Evolutionary conservation across 2,888 invertebrate genomes (phyloP), one percentile per base, ranked within the genome.

Genomic region (Eucera pruinosa): DNA sequence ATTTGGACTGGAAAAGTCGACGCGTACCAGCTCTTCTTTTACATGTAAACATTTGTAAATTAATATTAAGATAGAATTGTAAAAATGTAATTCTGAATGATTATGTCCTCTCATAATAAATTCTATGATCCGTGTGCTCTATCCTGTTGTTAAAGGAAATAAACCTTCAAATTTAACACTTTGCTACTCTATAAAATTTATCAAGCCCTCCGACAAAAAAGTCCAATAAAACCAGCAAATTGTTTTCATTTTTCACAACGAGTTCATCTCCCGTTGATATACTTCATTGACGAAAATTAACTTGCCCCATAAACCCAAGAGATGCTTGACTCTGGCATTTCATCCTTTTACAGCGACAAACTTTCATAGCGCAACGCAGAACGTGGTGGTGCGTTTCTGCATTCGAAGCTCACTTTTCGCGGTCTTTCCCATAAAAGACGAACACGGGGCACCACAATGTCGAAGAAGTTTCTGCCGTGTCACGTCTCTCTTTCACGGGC

Each of bases 341-440:
- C 39, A 15, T 1, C 3, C 13, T 39, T 39, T 3, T 11, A 15
- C 23, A 23, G 3, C 30, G 30, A 60, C 30, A 2, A 45, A 60
- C 4, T 60, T 47, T 47, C 45, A 11, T 4, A 9, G 47, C 47
- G 47, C 13, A 25, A 25, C 25, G 25, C 11, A 36, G n/a, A n/a
- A n/a, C n/a, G n/a, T n/a, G n/a, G 13, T 25, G 30, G 33, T 13
- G 20, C 18, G 18, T 47, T 60, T 33, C 45, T 25, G 25, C 23
- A 9, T 54, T 57, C 50, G 43, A 54, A 45, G 45, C 41, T 52
- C 39, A 43, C 65, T 48, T 57, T 73, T 43, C 25, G 48, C 30
- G 20, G 41, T 39, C 50, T 52, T 39, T 15, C 13, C 76, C 57
- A 50, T 80, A 71, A 68, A 78, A 57, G 67, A 77, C 57, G 27